Percentiles rank a stretch among this genome's conserved stretches.
Evolutionary conservation across 2,888 invertebrate genomes (phyloP).

Genomic region (Ophion ventricosus): DNA sequence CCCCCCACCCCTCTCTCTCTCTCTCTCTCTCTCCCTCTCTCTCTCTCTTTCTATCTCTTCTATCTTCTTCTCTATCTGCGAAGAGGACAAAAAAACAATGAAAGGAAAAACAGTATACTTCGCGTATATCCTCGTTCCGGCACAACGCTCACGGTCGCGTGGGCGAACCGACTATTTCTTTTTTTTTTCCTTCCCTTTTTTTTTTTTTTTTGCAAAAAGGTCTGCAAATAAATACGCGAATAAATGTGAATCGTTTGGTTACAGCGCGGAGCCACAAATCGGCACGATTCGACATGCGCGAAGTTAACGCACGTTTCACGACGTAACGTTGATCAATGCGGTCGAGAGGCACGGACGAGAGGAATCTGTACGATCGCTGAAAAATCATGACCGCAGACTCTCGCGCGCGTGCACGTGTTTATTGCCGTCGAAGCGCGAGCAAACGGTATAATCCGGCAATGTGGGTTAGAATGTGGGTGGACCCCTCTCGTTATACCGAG

Average conservation of each 20-base stretch:
- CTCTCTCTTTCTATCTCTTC: constrained; percentile 17
- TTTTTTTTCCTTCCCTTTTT: no score
- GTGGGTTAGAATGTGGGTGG: constrained; percentile 79
- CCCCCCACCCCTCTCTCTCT: constrained; percentile 46
- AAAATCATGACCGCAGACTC: constrained; percentile 41
- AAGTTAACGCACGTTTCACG: neutral
- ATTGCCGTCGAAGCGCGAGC: constrained; percentile 47
- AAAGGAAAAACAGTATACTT: constrained; percentile 51
- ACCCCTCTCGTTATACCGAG: constrained; percentile 69
- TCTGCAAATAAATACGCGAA: constrained; percentile 28
- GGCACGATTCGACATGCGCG: neutral
- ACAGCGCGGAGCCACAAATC: neutral
- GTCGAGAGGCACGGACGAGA: constrained; percentile 20
- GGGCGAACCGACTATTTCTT: constrained; percentile 40
- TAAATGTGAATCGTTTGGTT: constrained; percentile 4
- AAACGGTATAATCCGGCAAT: constrained; percentile 73
- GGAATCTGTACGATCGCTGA: constrained; percentile 39
- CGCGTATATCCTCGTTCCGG: constrained; percentile 57
- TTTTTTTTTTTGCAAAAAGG: constrained; percentile 37
- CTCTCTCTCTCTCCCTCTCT: constrained; percentile 51
- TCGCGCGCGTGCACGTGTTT: constrained; percentile 37
- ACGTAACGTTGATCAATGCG: neutral
- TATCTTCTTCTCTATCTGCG: constrained; percentile 58
- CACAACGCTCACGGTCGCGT: constrained; percentile 58
- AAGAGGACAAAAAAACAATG: constrained; percentile 69